A percentile compares a stretch with the other conserved stretches of the same genome.
phyloP scores from a whole-genome alignment of 2,888 invertebrate genomes.

The Crioceris asparagi region DNA sequence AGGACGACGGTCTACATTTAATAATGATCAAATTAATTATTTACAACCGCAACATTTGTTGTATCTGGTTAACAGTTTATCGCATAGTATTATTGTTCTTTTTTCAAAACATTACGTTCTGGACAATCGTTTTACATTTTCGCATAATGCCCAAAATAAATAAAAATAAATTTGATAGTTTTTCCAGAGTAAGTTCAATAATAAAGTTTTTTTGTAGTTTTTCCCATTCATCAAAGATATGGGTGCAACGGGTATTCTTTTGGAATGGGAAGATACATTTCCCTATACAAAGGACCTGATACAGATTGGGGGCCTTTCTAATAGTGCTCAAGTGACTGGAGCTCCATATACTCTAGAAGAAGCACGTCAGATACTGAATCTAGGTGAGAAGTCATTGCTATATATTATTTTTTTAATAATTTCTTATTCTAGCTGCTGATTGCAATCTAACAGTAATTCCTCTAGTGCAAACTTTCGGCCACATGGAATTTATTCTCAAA shows the following conservation, averaged over 20 bases:
- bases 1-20: too few relatives aligned
- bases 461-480: conserved; percentile 76
- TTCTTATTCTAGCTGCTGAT: conserved; percentile 46
- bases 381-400: conserved; percentile 29
- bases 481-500: conserved; percentile 75
- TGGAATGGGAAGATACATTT: conserved; percentile 89
- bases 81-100: too few relatives aligned
- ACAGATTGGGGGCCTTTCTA: conserved; percentile 46
- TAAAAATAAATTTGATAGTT: too few relatives aligned
- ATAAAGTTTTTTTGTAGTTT: conserved; percentile 41
- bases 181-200: too few relatives aligned
- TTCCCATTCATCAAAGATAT: conserved; percentile 51
- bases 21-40: too few relatives aligned
- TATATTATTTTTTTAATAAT: too few relatives aligned
- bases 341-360: conserved; percentile 57
- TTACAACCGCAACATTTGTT: too few relatives aligned
- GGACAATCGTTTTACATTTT: too few relatives aligned
- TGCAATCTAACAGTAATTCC: conserved; percentile 63
- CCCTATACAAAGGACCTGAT: conserved; percentile 58
- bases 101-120: too few relatives aligned
- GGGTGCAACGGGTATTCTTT: conserved; percentile 69
- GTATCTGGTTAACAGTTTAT: too few relatives aligned
- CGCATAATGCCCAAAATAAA: too few relatives aligned
- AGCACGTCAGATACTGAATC: conserved; percentile 52
- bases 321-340: conserved; percentile 41